Evolutionary conservation across 2,113 vertebrate species (phyloP).

Genomic region (Platycercus adscitus): DNA sequence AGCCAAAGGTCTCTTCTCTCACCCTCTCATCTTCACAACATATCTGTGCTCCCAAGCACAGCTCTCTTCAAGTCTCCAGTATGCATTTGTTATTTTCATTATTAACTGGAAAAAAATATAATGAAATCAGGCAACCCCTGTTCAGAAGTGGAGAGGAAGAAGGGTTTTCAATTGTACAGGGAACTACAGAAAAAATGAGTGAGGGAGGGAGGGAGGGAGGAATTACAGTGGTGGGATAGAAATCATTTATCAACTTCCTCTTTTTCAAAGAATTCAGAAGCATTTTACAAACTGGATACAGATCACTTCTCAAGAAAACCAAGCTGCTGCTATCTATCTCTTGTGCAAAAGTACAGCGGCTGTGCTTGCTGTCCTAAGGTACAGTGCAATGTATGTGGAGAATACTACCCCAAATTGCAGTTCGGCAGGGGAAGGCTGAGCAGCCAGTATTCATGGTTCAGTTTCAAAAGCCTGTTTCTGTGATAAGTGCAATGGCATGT

Average conservation of each 20-base stretch:
- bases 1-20: constrained; percentile 12
- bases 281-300: neutral
- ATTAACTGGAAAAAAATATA: neutral
- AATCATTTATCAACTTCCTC: neutral
- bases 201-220: neutral
- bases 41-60: neutral
- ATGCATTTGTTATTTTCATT: constrained; percentile 33
- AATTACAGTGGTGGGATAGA: neutral
- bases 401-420: neutral
- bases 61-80: neutral
- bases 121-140: neutral
- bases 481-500: neutral
- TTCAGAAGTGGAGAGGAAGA: neutral
- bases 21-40: constrained; percentile 4
- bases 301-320: neutral
- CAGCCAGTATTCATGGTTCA: neutral
- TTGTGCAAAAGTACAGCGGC: neutral
- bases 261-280: neutral
- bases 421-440: neutral
- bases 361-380: neutral
- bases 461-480: neutral
- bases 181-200: neutral
- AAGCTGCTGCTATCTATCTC: neutral
- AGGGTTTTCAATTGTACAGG: neutral
- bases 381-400: fast-evolving